Evolutionary conservation across 30 jellyfish, hydroid and myxozoan species (phyloP), one percentile per base, ranked within the genome.

Genomic region (Pseudorhiza aurosa): DNA sequence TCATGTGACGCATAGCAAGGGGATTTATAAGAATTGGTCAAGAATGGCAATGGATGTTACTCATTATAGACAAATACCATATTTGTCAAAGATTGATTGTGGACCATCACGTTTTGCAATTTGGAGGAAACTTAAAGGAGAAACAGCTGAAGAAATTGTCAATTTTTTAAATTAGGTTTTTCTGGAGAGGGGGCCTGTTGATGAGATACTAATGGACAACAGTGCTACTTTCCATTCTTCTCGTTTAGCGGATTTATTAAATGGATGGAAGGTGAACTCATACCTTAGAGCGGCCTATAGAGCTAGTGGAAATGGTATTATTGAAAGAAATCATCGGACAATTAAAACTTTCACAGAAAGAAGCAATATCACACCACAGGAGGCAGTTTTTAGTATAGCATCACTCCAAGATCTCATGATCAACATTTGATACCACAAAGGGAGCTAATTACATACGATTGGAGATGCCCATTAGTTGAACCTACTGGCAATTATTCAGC

Each of bases 101-200:
- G 83, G 83, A 8, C 74, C 68, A 21, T 8, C 37, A 14, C 37
- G 83, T 25, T 29, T 64, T 57, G 71, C 71, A 57, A 57, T 57
- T 9, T 57, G 71, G 71, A 10, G 33, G 11, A 25, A 40, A 19
- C 25, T 57, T 35, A 21, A 24, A 9, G 25, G 14, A 17, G 71
- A 57, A 29, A 22, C 71, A 22, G 71, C 71, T 22, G 21, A 25
- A 29, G 40, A 57, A 21, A 29, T 57, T 24, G 19, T 46, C 15
- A 46, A 12, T 2, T 28, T 12, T 46, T 28, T 46, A 28, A 46
- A 46, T 12, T 12, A 28, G 19, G 0, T 46, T 24, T 46, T 46
- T 46, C 60, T 12, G 60, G 60, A 46, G 19, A 24, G 0, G 19
- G 60, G 0, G 19, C 60, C 60, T 0, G 27, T 28, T 46, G 60